Conservation (phyloP, 2,113 vertebrate species). For the Cyanoramphus novaezelandiae region DNA sequence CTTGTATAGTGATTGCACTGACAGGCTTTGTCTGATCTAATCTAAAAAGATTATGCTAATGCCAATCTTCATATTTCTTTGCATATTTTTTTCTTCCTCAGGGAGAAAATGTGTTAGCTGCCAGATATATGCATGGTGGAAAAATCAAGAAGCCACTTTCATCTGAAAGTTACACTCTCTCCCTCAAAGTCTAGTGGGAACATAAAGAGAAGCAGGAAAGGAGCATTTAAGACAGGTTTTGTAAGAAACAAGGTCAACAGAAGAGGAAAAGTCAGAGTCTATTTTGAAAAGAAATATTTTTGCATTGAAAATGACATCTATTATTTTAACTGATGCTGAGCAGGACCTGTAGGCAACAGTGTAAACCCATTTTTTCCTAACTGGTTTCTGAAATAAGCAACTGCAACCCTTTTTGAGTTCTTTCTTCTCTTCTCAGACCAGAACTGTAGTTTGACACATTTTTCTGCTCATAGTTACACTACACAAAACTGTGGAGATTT, state of each 20-base stretch:
- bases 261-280: not conserved
- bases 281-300: not conserved
- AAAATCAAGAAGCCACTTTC: not conserved
- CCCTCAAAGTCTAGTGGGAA: not conserved
- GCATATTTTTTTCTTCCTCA: not conserved
- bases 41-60: not conserved
- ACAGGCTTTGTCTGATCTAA: not conserved
- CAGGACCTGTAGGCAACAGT: not conserved
- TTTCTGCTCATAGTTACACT: not conserved
- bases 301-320: not conserved
- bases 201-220: not conserved
- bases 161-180: not conserved
- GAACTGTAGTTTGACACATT: accelerated
- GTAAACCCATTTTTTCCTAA: not conserved
- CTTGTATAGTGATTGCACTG: not conserved
- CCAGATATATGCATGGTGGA: not conserved
- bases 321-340: not conserved
- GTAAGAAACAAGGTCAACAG: not conserved
- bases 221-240: not conserved
- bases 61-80: not conserved
- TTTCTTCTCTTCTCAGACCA: not conserved
- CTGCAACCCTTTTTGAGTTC: not conserved
- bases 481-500: not conserved
- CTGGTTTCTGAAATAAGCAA: not conserved
- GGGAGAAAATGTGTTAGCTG: not conserved